A percentile compares a stretch with the other conserved stretches of the same genome.
phyloP scores from a whole-genome alignment of 2,797 vertebrate genomes.

The Rhinogobio ventralis region DNA sequence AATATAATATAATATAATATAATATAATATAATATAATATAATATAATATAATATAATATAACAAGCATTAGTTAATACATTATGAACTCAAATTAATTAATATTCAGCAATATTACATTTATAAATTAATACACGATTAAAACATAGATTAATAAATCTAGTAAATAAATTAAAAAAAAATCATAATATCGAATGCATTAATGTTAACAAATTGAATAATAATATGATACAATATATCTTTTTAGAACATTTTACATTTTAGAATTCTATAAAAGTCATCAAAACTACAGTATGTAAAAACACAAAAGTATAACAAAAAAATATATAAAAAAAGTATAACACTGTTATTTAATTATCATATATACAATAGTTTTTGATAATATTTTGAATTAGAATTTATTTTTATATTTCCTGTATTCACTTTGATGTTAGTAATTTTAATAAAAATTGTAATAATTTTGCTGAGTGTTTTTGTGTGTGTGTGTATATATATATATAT shows the following conservation, averaged over 20 bases:
- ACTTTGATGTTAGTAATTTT: too few relatives aligned
- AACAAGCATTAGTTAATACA: not conserved
- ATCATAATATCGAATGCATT: not conserved
- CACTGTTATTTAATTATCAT: not conserved
- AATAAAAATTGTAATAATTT: too few relatives aligned
- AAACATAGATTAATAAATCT: not conserved
- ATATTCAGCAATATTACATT: too few relatives aligned
- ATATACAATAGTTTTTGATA: not conserved
- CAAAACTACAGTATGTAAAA: not conserved
- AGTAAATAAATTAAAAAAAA: too few relatives aligned
- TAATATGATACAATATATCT: not conserved
- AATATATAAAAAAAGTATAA: too few relatives aligned
- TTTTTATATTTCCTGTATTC: too few relatives aligned
- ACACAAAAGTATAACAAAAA: too few relatives aligned
- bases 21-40: not conserved
- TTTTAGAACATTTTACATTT: not conserved
- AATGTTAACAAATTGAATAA: constrained; percentile 8
- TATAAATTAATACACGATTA: not conserved
- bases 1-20: not conserved
- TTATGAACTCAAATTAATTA: not conserved
- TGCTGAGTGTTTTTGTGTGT: too few relatives aligned
- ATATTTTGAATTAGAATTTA: too few relatives aligned
- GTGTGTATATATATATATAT: too few relatives aligned
- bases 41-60: too few relatives aligned
- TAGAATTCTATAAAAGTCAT: not conserved